Conservation (phyloP, 2,113 vertebrate genomes). For the Paracanthobrama guichenoti region DNA sequence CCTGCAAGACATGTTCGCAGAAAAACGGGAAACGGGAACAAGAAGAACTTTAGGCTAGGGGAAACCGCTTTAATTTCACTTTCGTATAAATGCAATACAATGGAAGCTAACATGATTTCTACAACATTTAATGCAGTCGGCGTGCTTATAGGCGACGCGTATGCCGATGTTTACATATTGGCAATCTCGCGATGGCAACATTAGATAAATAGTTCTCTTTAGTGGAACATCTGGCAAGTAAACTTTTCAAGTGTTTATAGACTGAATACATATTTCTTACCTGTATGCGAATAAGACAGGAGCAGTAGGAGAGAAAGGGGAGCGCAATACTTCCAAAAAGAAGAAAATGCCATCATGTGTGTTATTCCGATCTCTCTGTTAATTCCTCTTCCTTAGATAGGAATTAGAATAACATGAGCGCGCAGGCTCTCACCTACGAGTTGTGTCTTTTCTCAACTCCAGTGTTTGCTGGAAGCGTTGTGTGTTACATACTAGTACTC, state of each 20-base stretch:
- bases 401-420: slow-evolving; percentile 68
- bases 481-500: slow-evolving; percentile 61
- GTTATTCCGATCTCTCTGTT: slow-evolving; percentile 55
- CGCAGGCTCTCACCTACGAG: slow-evolving; percentile 66
- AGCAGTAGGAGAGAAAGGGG: slow-evolving; percentile 65
- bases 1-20: no score
- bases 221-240: slow-evolving; percentile 8
- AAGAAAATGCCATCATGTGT: slow-evolving; percentile 67
- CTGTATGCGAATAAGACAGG: slow-evolving; percentile 67
- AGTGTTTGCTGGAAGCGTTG: slow-evolving; percentile 53
- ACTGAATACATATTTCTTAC: slow-evolving; percentile 64
- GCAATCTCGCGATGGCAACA: not conserved
- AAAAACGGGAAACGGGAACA: not conserved
- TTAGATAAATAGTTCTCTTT: not conserved
- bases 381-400: slow-evolving; percentile 71
- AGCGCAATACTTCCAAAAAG: slow-evolving; percentile 75
- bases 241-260: slow-evolving; percentile 8
- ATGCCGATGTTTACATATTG: not conserved
- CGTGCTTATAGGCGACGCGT: not conserved
- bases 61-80: not conserved
- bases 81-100: not conserved
- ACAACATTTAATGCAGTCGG: not conserved
- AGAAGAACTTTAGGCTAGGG: not conserved
- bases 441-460: slow-evolving; percentile 43
- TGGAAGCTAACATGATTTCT: not conserved